Evolutionary conservation across 2,113 vertebrate genomes (phyloP), one percentile per base, ranked within the genome.

Genomic region (Ctenomys sociabilis): DNA sequence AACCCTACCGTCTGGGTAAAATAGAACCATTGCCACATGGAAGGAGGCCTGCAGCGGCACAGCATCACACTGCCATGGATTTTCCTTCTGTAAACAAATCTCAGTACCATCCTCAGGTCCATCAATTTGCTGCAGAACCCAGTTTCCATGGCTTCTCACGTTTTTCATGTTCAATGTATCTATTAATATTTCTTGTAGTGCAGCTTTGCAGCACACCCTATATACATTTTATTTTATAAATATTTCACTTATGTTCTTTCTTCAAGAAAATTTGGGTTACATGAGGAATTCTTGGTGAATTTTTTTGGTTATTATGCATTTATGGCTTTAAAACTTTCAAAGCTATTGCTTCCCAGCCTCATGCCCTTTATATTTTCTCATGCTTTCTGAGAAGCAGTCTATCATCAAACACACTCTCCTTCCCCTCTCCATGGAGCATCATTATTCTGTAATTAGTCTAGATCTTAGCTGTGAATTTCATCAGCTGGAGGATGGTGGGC

Each of bases 391-490:
- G 19, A 32, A 95, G 45, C 1, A n/a, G 6, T 1, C 43, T 88
- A 2, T n/a, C 14, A 7, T 43, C n/a, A 68, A 37, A 11, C 45
- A 61, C 37, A 10, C 54, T 54, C 7, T 3, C 54, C 0, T 6
- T 72, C 1, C 19, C 32, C 4, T 59, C 9, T 28, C 5, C 3
- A 0, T 30, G 22, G 66, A 19, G 1, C 24, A 17, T n/a, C 0
- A 54, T 68, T 73, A 57, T n/a, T 73, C 17, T 75, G 24, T 14
- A 3, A 49, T 7, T 40, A 4, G 87, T 83, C 11, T 59, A 70
- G 26, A 77, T 64, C 24, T 93, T 26, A 16, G 63, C 16, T 88
- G 63, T 72, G 43, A 26, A 83, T 80, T 57, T 90, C 7, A 57
- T 68, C 30, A 70, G 7, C 26, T 82, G 11, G 30, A 63, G 49